A percentile compares a stretch with the other conserved stretches of the same genome.
Evolutionary conservation across 1,140 invertebrate genomes (phyloP).

Genomic region (Drosophila dunni): DNA sequence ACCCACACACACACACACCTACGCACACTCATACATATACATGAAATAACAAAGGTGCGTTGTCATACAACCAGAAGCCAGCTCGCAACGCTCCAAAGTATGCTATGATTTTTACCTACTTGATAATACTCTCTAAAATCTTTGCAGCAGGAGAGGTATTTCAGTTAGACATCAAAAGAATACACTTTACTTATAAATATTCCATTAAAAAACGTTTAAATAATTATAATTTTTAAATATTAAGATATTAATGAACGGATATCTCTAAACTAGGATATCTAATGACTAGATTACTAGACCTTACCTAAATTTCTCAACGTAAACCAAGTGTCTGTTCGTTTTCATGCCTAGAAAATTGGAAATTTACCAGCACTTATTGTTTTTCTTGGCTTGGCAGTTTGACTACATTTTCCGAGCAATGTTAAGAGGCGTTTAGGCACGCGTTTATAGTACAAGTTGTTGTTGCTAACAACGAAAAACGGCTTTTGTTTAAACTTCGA

Average conservation of each 20-base stretch:
- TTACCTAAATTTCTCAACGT: too few species aligned
- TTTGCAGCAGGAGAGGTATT: too few species aligned
- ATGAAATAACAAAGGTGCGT: conserved; percentile 59
- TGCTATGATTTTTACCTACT: conserved; percentile 41
- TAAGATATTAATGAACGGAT: too few species aligned
- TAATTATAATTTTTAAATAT: too few species aligned
- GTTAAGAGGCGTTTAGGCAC: conserved; percentile 45
- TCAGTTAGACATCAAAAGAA: too few species aligned
- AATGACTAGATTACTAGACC: too few species aligned
- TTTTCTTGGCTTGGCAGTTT: conserved; percentile 18
- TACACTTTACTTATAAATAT: too few species aligned
- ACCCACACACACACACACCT: conserved; percentile 7
- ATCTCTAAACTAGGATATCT: too few species aligned
- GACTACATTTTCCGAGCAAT: conserved; percentile 26
- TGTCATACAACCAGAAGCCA: conserved; percentile 45
- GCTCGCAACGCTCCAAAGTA: conserved; percentile 23
- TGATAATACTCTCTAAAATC: not conserved
- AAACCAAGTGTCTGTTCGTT: not conserved
- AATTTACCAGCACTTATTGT: conserved; percentile 10
- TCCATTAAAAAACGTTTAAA: too few species aligned
- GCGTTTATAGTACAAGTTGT: conserved; percentile 28
- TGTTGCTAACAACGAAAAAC: conserved; percentile 43
- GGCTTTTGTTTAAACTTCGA: conserved; percentile 75
- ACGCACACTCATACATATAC: conserved; percentile 9
- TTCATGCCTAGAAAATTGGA: not conserved